Conservation (phyloP, 92 coral and sea anemone species). For the Heliopora coerulea region DNA sequence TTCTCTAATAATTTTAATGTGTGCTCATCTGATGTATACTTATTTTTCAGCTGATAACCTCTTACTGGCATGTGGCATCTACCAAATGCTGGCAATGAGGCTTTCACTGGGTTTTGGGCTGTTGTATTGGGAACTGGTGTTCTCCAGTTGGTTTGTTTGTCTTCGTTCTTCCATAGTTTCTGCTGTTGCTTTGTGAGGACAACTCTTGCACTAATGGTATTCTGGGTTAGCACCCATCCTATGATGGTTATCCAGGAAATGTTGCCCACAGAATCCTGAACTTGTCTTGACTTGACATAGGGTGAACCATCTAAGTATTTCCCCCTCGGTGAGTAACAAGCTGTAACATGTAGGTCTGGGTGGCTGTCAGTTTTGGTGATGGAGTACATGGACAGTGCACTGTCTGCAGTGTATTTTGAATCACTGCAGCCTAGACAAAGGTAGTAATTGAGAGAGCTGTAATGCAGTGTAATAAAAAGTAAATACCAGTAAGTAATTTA, state of each 20-base stretch:
- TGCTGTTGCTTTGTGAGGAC: conserved; percentile 39
- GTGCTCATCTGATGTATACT: background rate
- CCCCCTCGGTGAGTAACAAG: conserved; percentile 39
- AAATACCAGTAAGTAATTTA: no score
- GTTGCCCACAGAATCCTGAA: conserved; percentile 44
- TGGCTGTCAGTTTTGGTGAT: conserved; percentile 7
- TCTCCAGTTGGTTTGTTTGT: background rate
- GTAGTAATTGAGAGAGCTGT: background rate
- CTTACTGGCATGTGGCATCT: background rate
- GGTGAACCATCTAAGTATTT: conserved; percentile 2
- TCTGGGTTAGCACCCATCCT: conserved; percentile 50
- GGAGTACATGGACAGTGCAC: conserved; percentile 6
- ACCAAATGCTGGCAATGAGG: background rate
- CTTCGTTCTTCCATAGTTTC: conserved; percentile 30
- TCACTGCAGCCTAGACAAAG: conserved; percentile 1
- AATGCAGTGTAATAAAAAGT: background rate
- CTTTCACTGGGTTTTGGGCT: background rate
- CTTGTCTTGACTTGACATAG: conserved; percentile 30
- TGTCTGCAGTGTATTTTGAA: background rate
- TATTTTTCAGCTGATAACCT: no score
- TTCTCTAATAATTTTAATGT: background rate
- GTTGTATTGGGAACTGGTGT: background rate
- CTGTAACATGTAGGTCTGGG: conserved; percentile 37
- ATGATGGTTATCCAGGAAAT: conserved; percentile 30
- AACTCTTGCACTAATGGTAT: conserved; percentile 53